Base-by-base conservation (phyloP, 2,797 vertebrate genomes). In the Pseudomugil gertrudae region DNA sequence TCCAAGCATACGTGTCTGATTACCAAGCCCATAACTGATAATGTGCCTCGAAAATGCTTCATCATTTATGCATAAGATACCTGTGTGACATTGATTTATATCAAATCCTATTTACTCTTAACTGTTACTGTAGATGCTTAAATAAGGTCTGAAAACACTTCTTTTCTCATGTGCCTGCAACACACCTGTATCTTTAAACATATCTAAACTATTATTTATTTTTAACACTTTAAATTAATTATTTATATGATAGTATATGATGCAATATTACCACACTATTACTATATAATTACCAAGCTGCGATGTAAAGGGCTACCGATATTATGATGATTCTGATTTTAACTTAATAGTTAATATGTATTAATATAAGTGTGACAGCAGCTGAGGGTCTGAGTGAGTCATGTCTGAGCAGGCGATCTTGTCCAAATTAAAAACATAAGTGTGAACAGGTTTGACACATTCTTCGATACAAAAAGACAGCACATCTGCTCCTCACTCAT, bases 381-480 rank as follows among this genome's bases (percentile, higher is more conserved):
- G 78, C 72, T 81, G 84, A 86, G 71, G 63, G 64, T 51, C 48
- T 24, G 58, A 65, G 70, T 88, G 83, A 88, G 74, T 90, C 84
- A 88, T 6, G 2, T 84, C 72, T 74, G 82, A 69, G 74, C 66
- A 38, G 66, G 76, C 27, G 15, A 84, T 24, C 57, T 62, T n/a
- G 63, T 64, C 75, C 78, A 72, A 80, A 85, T 78, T 76, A 71
- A 85, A n/a, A 87, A 47, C 78, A 73, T 6, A 65, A 74, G 81
- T 73, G 81, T 45, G 76, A 87, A 88, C 76, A 78, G 68, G 64
- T 85, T 78, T 84, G 84, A 83, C 86, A 81, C 78, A 51, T 85
- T 77, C 60, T 59, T 77, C 67, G 85, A 83, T 57, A 63, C 33
- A 64, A 73, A 54, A 30, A 59, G 35, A 55, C 23, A 59, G 23